Conservation (phyloP, 2,888 invertebrate species). For the Leptopterna dolabrata region DNA sequence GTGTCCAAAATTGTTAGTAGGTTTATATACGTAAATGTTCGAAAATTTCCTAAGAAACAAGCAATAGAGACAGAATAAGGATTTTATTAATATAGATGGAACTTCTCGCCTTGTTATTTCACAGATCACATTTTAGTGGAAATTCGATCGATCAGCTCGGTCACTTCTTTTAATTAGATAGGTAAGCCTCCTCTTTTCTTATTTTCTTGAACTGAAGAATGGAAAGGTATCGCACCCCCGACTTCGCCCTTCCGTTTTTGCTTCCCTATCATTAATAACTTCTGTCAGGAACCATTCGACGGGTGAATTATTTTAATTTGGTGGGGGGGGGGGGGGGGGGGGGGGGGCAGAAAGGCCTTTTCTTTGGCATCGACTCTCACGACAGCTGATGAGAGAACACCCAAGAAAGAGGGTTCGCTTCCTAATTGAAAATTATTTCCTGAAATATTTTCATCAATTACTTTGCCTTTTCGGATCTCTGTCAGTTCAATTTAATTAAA, state of each 20-base stretch:
- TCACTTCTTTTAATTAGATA: not conserved
- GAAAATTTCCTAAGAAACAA: too few species aligned
- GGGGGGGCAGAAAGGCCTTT: not conserved
- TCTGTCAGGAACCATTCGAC: constrained; percentile 53
- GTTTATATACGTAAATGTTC: too few species aligned
- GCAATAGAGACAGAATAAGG: too few species aligned
- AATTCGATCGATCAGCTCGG: not conserved
- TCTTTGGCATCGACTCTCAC: not conserved
- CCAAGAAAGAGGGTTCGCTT: constrained; percentile 23
- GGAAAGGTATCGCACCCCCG: not conserved
- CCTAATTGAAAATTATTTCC: constrained; percentile 56
- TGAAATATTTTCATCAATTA: constrained; percentile 57
- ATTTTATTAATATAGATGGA: too few species aligned
- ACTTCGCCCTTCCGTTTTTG: not conserved
- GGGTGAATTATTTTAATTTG: constrained; percentile 56
- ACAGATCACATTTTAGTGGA: not conserved
- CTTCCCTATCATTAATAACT: constrained; percentile 54
- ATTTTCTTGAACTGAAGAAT: not conserved
- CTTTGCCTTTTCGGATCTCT: constrained; percentile 48
- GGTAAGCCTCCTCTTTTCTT: too few species aligned
- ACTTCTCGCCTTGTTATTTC: too few species aligned
- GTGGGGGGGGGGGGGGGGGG: not conserved
- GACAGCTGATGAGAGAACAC: constrained; percentile 51
- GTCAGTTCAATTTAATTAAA: constrained; percentile 56
- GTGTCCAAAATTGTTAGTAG: too few species aligned